Evolutionary conservation across 2,797 vertebrate genomes (phyloP).

Genomic region (Buphagus erythrorhynchus): DNA sequence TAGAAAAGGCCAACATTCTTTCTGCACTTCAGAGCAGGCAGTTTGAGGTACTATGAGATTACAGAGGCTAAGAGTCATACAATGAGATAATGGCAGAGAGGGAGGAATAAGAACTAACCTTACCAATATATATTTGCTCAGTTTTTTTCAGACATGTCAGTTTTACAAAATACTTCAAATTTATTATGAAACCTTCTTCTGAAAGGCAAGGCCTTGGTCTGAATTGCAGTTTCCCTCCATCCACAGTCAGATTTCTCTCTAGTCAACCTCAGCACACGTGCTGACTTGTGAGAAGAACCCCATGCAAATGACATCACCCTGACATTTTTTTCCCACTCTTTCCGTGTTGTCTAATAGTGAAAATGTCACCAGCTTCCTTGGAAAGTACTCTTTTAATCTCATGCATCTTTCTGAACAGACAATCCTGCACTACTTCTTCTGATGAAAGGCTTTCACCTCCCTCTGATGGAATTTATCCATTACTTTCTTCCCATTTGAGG

Average conservation of each 20-base stretch:
- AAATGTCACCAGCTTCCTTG: neutral
- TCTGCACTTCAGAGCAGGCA: neutral
- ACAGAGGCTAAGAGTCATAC: neutral
- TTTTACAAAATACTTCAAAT: neutral
- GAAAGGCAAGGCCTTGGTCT: neutral
- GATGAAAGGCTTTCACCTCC: neutral
- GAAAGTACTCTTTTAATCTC: neutral
- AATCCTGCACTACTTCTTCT: neutral
- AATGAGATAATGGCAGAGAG: neutral
- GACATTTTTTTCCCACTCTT: neutral
- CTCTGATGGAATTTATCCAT: neutral
- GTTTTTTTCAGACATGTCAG: neutral
- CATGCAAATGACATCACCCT: neutral
- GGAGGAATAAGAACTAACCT: neutral
- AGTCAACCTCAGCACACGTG: neutral
- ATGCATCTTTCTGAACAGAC: neutral
- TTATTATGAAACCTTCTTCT: neutral
- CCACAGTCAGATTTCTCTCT: neutral
- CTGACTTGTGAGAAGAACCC: neutral
- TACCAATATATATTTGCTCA: neutral
- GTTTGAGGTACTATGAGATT: neutral
- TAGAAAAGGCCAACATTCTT: neutral
- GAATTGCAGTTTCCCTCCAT: neutral
- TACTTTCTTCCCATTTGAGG: neutral
- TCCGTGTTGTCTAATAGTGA: neutral